Conservation (phyloP, 2,797 vertebrate species). For the Microchirus variegatus region DNA sequence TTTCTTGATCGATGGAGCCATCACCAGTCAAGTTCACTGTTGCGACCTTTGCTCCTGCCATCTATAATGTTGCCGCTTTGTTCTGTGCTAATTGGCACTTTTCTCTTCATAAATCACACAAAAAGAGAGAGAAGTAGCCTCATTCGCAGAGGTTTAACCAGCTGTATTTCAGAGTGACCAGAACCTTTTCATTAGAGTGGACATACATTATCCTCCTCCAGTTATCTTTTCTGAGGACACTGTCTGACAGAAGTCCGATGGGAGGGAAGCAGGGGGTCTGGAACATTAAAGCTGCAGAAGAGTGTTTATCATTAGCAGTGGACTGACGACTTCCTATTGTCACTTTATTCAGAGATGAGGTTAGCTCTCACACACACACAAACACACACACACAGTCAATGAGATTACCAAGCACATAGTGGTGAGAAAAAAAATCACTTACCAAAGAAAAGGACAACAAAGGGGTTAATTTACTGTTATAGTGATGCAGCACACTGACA, state of each 20-base stretch:
- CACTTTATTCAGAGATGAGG: background rate
- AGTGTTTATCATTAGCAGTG: background rate
- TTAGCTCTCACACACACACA: background rate
- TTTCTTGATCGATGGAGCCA: constrained; percentile 80
- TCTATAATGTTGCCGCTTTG: constrained; percentile 76
- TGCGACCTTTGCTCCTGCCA: constrained; percentile 66
- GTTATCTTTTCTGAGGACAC: constrained; percentile 47
- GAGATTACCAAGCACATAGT: background rate
- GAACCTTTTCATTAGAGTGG: constrained; percentile 74
- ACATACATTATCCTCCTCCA: constrained; percentile 33
- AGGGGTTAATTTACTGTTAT: constrained; percentile 21
- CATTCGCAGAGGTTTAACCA: constrained; percentile 57
- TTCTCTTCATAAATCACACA: constrained; percentile 79
- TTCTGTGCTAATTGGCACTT: constrained; percentile 81
- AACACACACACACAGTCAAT: background rate
- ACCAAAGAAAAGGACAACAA: background rate
- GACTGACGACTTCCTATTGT: background rate
- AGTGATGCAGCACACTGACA: constrained; percentile 9
- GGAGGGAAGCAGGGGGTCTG: constrained; percentile 7
- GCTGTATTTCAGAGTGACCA: constrained; percentile 65
- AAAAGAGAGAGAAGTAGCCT: constrained; percentile 50
- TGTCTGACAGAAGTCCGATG: background rate
- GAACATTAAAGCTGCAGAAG: constrained; percentile 17
- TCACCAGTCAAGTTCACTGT: constrained; percentile 75
- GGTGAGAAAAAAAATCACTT: constrained; percentile 19